Base-by-base conservation (phyloP, 2,113 vertebrate species). In the Rousettus leschenaultii region DNA sequence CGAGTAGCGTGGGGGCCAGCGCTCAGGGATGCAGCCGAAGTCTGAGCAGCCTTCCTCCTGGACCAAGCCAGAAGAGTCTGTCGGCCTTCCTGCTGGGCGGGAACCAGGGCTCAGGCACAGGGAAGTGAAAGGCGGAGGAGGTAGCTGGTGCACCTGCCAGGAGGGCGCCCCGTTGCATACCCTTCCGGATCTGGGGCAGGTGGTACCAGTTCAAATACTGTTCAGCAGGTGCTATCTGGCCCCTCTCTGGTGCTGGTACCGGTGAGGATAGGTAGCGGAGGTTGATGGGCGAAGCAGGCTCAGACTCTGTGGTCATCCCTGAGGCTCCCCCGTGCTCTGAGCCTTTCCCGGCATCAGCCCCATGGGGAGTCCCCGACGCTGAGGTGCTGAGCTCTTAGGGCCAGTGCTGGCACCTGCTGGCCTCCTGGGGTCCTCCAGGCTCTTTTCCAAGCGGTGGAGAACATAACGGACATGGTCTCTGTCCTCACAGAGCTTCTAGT, bases 321-420 rank as follows among this genome's bases (percentile, higher is more conserved):
- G 33, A 51, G 30, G 48, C 18, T 18, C 22, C 35, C 77, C 33
- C 18, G 3, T 22, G 18, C 7, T 65, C 21, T 40, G 38, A 2
- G n/a, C 22, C 53, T 53, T 5, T 59, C 33, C 22, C 45, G 61
- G 22, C 43, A 2, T 53, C 19, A 48, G 9, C 14, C 63, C n/a
- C 45, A 16, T 0, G 40, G 45, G 57, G 30, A 9, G 19, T 22
- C 24, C 43, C 28, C 51, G 0, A 5, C 35, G 18, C 16, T 1
- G 48, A 61, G 35, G 35, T 12, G 15, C 38, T 55, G 18, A 55
- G 53, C 24, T 6, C 48, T 48, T 30, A 63, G 26, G 74, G n/a
- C 26, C 91, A 59, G 91, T 26, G n/a, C 18, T 61, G 55, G 40
- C 6, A 3, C 55, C n/a, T 8, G 13, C 57, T 7, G 2, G 35